These are phyloP conservation scores for Ovibos moschatus DNA, from an alignment of 2,113 vertebrate genomes.

Conservation along the genomic window DNA sequence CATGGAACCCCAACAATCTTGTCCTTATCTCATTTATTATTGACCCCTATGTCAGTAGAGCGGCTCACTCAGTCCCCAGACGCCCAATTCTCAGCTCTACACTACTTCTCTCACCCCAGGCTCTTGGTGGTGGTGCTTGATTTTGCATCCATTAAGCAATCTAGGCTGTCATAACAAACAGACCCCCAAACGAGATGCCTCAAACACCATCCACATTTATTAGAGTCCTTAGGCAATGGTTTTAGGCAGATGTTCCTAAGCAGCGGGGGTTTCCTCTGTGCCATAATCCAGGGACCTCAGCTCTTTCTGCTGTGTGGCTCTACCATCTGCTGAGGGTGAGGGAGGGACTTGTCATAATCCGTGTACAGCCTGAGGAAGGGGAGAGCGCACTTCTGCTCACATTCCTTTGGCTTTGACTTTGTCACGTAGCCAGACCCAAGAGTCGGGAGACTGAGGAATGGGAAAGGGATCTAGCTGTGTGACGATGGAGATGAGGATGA, in stretches of 20 bases:
- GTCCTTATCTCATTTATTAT: not conserved
- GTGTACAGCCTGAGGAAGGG: not conserved
- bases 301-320: not conserved
- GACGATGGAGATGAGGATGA: not conserved
- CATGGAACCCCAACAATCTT: not conserved
- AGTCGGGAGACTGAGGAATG: not conserved
- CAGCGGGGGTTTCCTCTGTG: rapidly evolving
- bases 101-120: not conserved
- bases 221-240: not conserved
- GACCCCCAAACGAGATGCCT: not conserved
- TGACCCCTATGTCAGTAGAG: not conserved
- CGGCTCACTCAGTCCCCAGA: not conserved
- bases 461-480: not conserved
- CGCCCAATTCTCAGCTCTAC: not conserved
- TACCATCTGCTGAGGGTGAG: not conserved
- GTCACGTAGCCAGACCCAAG: not conserved
- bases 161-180: not conserved
- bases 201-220: rapidly evolving
- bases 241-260: not conserved
- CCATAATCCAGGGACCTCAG: not conserved
- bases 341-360: not conserved
- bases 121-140: not conserved
- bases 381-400: not conserved
- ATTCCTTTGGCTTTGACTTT: not conserved
- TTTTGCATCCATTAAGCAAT: not conserved